Conservation (phyloP, 2,113 vertebrate genomes). For the Eolophus roseicapilla region DNA sequence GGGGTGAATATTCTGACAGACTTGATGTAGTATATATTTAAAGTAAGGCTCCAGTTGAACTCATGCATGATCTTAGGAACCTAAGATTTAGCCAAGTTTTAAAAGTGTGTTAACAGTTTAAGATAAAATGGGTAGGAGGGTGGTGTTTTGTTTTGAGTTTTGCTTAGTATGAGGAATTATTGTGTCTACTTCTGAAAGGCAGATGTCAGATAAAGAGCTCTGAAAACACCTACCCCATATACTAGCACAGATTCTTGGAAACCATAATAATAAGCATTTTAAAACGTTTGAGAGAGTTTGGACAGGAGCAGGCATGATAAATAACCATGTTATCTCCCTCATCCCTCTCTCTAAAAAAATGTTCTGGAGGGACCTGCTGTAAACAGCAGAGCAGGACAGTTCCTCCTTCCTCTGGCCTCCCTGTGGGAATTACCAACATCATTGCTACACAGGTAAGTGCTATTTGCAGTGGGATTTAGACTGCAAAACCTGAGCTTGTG, state of each 20-base stretch:
- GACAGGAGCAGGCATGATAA: not conserved
- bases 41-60: not conserved
- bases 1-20: not conserved
- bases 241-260: not conserved
- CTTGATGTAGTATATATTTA: not conserved
- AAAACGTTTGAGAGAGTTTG: not conserved
- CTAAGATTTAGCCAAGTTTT: not conserved
- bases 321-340: not conserved
- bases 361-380: not conserved
- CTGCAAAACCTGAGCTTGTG: not conserved
- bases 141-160: not conserved
- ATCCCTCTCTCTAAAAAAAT: not conserved
- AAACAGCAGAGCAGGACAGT: not conserved
- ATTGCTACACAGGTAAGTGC: not conserved
- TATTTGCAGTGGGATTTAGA: not conserved
- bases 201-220: not conserved
- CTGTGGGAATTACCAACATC: not conserved
- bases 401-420: not conserved
- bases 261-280: not conserved
- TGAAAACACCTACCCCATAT: not conserved
- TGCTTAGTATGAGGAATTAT: not conserved
- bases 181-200: not conserved
- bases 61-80: rapidly evolving
- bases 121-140: not conserved
- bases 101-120: not conserved